phyloP scores from a whole-genome alignment of 1,140 invertebrate species.

The Lepidurus apus region DNA sequence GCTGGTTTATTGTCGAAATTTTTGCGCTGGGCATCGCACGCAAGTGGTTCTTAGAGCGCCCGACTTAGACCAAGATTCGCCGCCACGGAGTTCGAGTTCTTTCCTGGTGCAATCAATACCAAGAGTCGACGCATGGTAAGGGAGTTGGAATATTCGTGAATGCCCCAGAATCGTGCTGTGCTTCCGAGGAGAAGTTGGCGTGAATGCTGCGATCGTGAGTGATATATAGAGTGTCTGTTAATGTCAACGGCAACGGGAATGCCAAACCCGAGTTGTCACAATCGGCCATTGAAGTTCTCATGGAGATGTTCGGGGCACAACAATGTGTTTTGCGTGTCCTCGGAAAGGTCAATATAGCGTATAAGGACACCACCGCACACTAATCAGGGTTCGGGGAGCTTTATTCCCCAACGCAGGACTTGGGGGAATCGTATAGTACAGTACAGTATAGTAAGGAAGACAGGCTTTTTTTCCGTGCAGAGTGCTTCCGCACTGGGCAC shows the following conservation, averaged over 20 bases:
- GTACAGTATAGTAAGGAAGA: not conserved
- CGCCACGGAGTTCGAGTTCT: slow-evolving; percentile 4
- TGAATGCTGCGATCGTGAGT: slow-evolving; percentile 1
- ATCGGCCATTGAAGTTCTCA: not conserved
- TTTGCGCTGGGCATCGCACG: too few relatives aligned
- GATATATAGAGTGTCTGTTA: not conserved
- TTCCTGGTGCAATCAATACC: slow-evolving; percentile 8
- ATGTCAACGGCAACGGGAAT: not conserved
- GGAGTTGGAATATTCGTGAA: not conserved
- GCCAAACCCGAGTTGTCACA: not conserved
- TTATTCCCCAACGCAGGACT: too few relatives aligned
- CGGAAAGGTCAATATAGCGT: not conserved
- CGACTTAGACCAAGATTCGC: not conserved
- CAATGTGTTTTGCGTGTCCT: not conserved
- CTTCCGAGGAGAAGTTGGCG: not conserved
- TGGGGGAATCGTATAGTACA: too few relatives aligned
- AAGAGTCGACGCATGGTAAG: slow-evolving; percentile 15
- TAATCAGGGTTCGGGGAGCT: too few relatives aligned
- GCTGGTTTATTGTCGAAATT: too few relatives aligned
- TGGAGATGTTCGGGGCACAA: not conserved
- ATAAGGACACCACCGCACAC: too few relatives aligned
- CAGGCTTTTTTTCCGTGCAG: not conserved
- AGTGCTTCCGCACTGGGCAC: not conserved
- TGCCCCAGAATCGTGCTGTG: not conserved
- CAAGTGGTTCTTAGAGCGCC: not conserved